Evolutionary conservation across 2,888 invertebrate species (phyloP), one percentile per base, ranked within the genome.

Genomic region (Plagodis dolabraria): DNA sequence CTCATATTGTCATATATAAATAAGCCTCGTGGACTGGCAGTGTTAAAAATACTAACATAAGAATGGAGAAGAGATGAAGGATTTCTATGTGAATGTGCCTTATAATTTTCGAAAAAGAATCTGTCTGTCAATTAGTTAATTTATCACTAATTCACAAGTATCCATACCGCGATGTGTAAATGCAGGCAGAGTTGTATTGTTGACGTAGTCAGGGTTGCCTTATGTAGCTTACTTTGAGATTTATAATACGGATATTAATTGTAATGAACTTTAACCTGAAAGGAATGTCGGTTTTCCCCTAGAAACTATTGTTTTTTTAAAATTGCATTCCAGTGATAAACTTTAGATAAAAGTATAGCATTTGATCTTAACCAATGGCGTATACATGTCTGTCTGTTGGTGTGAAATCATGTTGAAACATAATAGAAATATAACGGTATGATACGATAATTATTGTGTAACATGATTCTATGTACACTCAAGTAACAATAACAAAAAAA

Each of bases 191-290:
- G 8, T 47, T 59, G 35, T 65, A 55, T 71, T 67, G 63, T 67
- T 69, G 70, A 53, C 60, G 63, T 74, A 70, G 67, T 71, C 79
- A 74, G 67, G 64, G 67, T 75, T 77, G 77, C 77, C 77, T 77
- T 79, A 77, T 53, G 69, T 75, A 70, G 71, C 68, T 65, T 61
- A 74, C 63, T 71, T 67, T 68, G 60, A 68, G 54, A 69, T 62
- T 65, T 72, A 64, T 60, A 60, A 56, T 40, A 40, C 56, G 52
- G 35, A 56, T 55, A 60, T 54, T 44, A 9, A 47, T n/a, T n/a
- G n/a, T 40, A 52, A 9, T 52, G 38, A 46, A 51, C 33, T 47
- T 48, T 48, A 10, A 11, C 35, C 35, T 35, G 33, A 22, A 35
- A 43, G 9, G 40, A 43, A 35, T 36, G 42, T 47, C 53, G 53